Base-by-base conservation (phyloP, 2,888 invertebrate species). In the Notodonta dromedarius region DNA sequence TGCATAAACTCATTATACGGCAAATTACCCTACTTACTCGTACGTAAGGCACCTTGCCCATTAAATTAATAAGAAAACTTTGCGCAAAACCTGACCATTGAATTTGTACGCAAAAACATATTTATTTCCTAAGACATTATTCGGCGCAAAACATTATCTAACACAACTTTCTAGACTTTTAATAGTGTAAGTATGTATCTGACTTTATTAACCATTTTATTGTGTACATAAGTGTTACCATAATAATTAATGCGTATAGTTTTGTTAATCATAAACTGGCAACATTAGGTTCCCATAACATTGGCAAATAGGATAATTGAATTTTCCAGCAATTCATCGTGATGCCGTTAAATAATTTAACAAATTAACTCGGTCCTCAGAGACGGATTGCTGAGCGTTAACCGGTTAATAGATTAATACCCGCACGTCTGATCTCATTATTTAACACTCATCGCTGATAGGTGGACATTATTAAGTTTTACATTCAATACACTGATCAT, bases 41-140 rank as follows among this genome's bases (percentile, higher is more conserved):
- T 72, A 69, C 69, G 67, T 72, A 69, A 71, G 69, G 63, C 67
- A 72, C 73, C 74, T 67, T 69, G 73, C 71, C 76, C 70, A 81
- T 84, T 83, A 82, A 80, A 80, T 82, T 80, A 81, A 83, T 81
- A 81, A 77, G 75, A 75, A 78, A 79, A 81, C 73, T 82, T 77
- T 72, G 65, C 56, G 66, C 63, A 73, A 79, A 78, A 74, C 58
- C 58, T 24, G 63, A 55, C 54, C 62, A 61, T 64, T 61, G 32
- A 60, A 53, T 57, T 55, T 55, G 8, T 40, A 9, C 40, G 40
- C 6, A 55, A 39, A 1, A 1, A 24, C 24, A 14, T 39, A 55
- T 40, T 40, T 39, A 14, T 42, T 44, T 56, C 44, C 13, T 44
- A 24, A 53, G 11, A 42, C 6, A 42, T 42, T 42, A 9, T 42